Conservation (phyloP, 1,140 invertebrate genomes). For the Lycorma delicatula region DNA sequence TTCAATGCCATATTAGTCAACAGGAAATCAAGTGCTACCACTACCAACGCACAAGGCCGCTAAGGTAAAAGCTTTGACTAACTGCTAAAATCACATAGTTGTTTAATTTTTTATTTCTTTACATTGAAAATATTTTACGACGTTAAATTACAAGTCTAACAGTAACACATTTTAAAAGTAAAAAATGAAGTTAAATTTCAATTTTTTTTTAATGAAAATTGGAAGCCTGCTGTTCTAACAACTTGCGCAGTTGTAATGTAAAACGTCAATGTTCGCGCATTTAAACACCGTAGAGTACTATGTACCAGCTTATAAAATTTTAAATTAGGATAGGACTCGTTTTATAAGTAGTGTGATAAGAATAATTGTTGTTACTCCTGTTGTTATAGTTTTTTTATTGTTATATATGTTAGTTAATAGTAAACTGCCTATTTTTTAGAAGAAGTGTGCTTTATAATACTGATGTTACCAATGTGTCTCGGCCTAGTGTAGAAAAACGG, state of each 20-base stretch:
- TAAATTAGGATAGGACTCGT: conserved; percentile 5
- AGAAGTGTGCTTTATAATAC: conserved; percentile 5
- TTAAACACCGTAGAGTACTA: conserved; percentile 5
- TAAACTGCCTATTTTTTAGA: conserved; percentile 3
- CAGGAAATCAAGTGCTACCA: too few species aligned
- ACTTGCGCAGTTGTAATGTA: neutral
- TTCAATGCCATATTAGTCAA: too few species aligned
- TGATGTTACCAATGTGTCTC: conserved; percentile 1
- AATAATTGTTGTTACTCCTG: conserved; percentile 4
- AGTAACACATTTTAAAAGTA: too few species aligned
- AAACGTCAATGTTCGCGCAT: conserved; percentile 4
- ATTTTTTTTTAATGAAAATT: too few species aligned
- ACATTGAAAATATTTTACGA: too few species aligned
- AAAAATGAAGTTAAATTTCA: too few species aligned
- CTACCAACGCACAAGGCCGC: too few species aligned
- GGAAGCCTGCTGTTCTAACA: too few species aligned
- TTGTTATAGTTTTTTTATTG: conserved; percentile 6
- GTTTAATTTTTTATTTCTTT: too few species aligned
- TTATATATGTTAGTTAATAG: neutral
- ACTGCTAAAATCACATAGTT: too few species aligned
- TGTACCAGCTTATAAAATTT: conserved; percentile 7
- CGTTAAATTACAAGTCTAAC: too few species aligned
- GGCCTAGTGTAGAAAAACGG: conserved; percentile 2
- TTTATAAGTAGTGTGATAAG: conserved; percentile 5
- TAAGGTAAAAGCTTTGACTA: too few species aligned